Conservation (phyloP, 2,113 vertebrate species). For the Rhadina sibilatrix region DNA sequence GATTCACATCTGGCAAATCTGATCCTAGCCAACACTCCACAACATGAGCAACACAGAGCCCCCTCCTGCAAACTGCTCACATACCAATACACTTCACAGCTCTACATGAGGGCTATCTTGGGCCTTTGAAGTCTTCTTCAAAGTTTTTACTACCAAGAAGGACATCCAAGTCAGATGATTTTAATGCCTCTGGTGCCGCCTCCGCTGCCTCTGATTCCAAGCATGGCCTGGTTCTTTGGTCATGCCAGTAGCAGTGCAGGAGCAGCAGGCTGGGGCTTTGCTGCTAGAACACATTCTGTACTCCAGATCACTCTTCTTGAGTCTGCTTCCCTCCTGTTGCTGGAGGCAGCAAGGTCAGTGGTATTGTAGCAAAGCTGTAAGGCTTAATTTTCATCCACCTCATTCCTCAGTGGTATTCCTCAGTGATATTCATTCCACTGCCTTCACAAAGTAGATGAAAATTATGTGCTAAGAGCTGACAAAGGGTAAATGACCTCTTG, state of each 20-base stretch:
- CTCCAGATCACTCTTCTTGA: neutral
- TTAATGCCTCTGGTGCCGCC: neutral
- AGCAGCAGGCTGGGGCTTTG: neutral
- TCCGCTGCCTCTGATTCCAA: rapidly evolving
- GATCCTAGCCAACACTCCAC: neutral
- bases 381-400: neutral
- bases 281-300: neutral
- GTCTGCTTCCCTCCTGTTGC: neutral
- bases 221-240: neutral
- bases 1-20: neutral
- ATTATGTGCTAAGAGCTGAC: neutral
- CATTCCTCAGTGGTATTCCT: neutral
- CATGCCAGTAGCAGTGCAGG: rapidly evolving
- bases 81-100: neutral
- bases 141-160: neutral
- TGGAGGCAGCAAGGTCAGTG: neutral
- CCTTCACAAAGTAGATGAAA: neutral
- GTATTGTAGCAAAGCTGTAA: neutral
- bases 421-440: neutral
- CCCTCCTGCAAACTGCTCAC: neutral
- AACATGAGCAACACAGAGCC: too few species aligned
- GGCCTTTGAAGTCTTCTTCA: neutral
- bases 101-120: neutral
- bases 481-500: neutral
- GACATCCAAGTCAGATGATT: neutral